These are phyloP conservation scores for Phasia obesa DNA, from an alignment of 2,888 invertebrate genomes.

Conservation along the genomic window DNA sequence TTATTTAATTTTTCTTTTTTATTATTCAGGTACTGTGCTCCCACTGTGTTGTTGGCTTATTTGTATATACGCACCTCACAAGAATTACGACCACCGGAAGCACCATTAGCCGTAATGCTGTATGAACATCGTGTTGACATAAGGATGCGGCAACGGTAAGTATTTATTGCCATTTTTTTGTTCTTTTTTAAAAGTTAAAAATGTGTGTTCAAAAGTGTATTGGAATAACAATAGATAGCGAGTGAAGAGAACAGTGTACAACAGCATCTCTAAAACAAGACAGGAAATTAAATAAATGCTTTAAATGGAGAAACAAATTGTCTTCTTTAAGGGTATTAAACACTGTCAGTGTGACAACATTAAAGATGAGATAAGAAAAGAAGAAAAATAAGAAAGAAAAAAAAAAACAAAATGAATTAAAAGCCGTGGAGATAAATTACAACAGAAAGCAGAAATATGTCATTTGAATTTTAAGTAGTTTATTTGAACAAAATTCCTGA, in stretches of 20 bases:
- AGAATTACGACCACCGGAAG: constrained; percentile 85
- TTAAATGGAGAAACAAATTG: too few relatives aligned
- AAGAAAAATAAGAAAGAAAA: neutral
- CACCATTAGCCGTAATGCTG: constrained; percentile 84
- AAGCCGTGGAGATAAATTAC: neutral
- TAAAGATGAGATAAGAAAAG: neutral
- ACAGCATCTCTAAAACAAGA: neutral
- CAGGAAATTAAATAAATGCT: neutral
- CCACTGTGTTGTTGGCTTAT: constrained; percentile 84
- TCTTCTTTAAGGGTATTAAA: too few relatives aligned
- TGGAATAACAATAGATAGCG: neutral
- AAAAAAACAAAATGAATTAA: neutral
- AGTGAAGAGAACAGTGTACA: too few relatives aligned
- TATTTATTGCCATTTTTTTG: constrained; percentile 2
- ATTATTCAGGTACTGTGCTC: constrained; percentile 80
- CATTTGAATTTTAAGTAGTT: too few relatives aligned
- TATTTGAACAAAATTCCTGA: too few relatives aligned
- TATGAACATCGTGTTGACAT: constrained; percentile 83
- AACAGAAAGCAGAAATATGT: too few relatives aligned
- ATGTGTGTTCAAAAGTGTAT: neutral
- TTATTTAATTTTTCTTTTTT: constrained; percentile 1
- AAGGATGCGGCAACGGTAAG: constrained; percentile 81
- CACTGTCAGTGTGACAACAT: neutral
- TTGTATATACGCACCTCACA: constrained; percentile 86
- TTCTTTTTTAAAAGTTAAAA: neutral